Conservation (phyloP, 2,113 vertebrate species). For the Crotalus horridus region DNA sequence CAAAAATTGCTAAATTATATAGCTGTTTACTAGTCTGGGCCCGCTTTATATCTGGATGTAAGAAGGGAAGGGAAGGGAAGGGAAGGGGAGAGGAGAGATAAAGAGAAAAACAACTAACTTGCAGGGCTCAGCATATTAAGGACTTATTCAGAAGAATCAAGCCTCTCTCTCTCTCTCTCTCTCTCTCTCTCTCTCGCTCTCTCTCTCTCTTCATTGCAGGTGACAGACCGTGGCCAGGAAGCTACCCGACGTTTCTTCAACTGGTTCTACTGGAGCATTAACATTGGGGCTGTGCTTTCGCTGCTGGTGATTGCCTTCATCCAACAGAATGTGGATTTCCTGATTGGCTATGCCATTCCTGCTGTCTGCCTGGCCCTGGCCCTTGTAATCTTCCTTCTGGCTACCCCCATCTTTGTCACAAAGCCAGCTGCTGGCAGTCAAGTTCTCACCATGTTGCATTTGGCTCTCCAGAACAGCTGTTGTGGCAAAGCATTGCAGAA, state of each 20-base stretch:
- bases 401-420: constrained; percentile 58
- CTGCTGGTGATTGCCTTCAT: constrained; percentile 64
- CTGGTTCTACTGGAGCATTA: constrained; percentile 71
- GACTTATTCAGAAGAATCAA: fast-evolving
- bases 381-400: constrained; percentile 62
- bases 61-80: background rate
- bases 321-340: constrained; percentile 64
- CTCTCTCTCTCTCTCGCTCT: background rate
- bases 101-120: background rate
- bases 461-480: constrained; percentile 46
- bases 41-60: background rate
- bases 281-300: constrained; percentile 52
- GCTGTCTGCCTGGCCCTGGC: constrained; percentile 52
- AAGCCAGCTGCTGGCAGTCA: constrained; percentile 63
- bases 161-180: background rate
- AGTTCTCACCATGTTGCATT: constrained; percentile 56
- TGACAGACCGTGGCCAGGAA: constrained; percentile 37
- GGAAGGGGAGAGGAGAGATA: no score
- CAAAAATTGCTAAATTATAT: background rate
- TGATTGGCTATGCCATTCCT: constrained; percentile 47
- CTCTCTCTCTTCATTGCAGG: constrained; percentile 36
- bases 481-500: background rate
- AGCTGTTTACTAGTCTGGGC: background rate
- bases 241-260: constrained; percentile 64
- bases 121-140: background rate